phyloP scores from a whole-genome alignment of 2,797 vertebrate species.

The Urocyon cinereoargenteus region DNA sequence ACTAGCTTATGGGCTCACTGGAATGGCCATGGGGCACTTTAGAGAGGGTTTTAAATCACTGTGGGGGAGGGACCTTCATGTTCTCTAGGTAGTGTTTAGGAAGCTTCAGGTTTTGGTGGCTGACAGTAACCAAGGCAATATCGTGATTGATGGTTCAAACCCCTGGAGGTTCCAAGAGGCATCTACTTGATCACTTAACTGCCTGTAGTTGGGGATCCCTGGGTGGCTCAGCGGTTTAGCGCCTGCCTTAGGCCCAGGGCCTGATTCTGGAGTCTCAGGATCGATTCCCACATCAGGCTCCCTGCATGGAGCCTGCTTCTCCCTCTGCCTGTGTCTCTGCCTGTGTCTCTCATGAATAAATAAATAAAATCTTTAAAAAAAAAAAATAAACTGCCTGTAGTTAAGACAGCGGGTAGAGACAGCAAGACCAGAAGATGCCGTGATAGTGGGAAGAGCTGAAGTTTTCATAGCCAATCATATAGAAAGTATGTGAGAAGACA shows the following conservation, averaged over 20 bases:
- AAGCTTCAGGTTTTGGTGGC: conserved; percentile 29
- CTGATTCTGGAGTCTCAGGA: too few relatives aligned
- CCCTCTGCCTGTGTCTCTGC: too few relatives aligned
- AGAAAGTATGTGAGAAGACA: not conserved
- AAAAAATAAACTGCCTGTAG: not conserved
- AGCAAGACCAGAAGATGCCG: not conserved
- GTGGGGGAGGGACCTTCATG: not conserved
- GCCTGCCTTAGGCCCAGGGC: too few relatives aligned
- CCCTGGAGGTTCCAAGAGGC: not conserved
- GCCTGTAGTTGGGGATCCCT: not conserved
- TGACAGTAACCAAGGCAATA: not conserved
- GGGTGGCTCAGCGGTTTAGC: too few relatives aligned
- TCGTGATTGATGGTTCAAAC: not conserved
- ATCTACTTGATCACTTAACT: not conserved
- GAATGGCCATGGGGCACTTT: not conserved
- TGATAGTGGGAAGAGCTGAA: not conserved
- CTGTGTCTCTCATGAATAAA: too few relatives aligned
- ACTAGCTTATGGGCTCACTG: not conserved
- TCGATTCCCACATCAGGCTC: too few relatives aligned
- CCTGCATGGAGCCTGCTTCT: too few relatives aligned
- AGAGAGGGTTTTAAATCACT: conserved; percentile 15
- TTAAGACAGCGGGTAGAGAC: not conserved
- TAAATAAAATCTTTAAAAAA: too few relatives aligned
- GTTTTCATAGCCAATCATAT: not conserved
- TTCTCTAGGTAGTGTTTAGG: not conserved